Evolutionary conservation across 2,797 vertebrate species (phyloP), one percentile per base, ranked within the genome.

Genomic region (Taeniopygia guttata): DNA sequence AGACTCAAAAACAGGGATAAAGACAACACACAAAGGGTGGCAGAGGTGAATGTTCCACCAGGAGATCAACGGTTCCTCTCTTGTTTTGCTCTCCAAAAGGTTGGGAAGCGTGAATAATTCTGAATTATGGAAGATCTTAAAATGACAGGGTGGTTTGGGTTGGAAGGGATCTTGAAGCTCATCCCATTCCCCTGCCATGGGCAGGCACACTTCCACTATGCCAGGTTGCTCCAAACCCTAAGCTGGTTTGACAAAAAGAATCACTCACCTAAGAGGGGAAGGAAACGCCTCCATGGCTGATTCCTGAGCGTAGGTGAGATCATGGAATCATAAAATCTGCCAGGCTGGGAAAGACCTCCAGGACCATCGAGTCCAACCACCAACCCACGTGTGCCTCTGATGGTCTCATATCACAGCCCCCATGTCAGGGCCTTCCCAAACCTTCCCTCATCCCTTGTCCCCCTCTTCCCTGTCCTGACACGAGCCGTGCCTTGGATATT

Each of bases 11-110:
- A 36, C 66, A 77, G 23, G 75, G 90, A 63, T 21, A 48, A 69
- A 90, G 93, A 84, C 86, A 83, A 59, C 63, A 56, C 14, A 38
- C 59, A 62, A 74, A 82, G 52, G 76, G 60, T 74, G 87, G 72
- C 25, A n/a, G 76, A 95, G 68, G 49, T 56, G 54, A 69, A 26
- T 16, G 27, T 45, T 42, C 58, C 43, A 42, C 15, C 4, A 9
- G 49, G 42, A 75, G 38, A 23, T 8, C 13, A 26, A 16, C 1
- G 7, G 49, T 30, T 54, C 25, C 7, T 43, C 23, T 48, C 48
- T 22, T 29, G 5, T 40, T 72, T 82, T 46, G 29, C 23, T 77
- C 19, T 36, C 45, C 56, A 8, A 25, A 69, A 67, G 8, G 30
- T 54, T 6, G 8, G 70, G 20, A 63, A 25, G 26, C 14, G 7